These are phyloP conservation scores for Anser cygnoides DNA, from an alignment of 2,113 vertebrate species.

Conservation along the genomic window DNA sequence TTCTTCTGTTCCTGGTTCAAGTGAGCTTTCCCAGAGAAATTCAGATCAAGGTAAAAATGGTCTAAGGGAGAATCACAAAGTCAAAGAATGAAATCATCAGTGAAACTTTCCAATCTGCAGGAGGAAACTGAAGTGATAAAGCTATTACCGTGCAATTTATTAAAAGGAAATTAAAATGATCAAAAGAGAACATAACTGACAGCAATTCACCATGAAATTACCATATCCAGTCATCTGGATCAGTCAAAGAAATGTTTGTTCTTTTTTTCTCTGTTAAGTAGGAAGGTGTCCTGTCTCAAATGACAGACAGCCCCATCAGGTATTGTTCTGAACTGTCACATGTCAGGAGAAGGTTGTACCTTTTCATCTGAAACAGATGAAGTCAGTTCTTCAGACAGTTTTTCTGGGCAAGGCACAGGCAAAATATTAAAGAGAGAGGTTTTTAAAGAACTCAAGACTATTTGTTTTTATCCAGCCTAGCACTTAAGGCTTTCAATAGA, in stretches of 20 bases:
- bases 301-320: background rate
- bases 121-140: background rate
- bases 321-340: background rate
- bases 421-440: background rate
- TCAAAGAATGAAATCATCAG: background rate
- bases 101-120: background rate
- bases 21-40: background rate
- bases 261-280: background rate
- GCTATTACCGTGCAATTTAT: background rate
- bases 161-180: background rate
- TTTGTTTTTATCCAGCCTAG: background rate
- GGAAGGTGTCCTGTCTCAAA: background rate
- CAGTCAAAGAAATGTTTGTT: background rate
- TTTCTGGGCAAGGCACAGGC: background rate
- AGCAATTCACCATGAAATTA: background rate
- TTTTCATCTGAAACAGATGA: background rate
- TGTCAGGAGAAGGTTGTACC: background rate
- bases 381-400: background rate
- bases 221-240: background rate
- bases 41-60: background rate
- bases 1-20: background rate
- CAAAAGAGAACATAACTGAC: background rate
- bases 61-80: background rate
- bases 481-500: background rate
- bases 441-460: background rate